Conservation (phyloP, 1,140 invertebrate genomes). For the Melipona quadrifasciata region DNA sequence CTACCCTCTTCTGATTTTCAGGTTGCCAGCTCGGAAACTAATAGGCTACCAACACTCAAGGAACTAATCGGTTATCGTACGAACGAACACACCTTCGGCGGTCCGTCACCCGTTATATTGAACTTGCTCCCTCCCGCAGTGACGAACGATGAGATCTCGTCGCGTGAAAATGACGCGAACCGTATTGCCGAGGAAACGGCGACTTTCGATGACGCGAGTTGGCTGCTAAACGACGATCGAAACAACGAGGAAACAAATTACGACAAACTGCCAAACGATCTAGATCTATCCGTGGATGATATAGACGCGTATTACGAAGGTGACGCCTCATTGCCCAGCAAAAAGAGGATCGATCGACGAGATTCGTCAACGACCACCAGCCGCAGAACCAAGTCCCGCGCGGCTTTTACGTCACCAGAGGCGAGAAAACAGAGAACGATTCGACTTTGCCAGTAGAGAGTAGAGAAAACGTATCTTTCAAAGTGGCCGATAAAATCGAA, state of each 20-base stretch:
- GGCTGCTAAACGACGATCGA: neutral
- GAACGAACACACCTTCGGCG: constrained; percentile 13
- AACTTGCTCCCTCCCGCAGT: constrained; percentile 30
- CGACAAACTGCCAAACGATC: neutral
- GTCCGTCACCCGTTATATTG: constrained; percentile 44
- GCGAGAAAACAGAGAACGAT: neutral
- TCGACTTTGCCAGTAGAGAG: neutral
- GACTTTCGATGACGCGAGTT: no score
- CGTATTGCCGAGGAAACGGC: neutral
- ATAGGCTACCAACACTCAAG: constrained; percentile 74
- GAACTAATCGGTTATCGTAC: constrained; percentile 67
- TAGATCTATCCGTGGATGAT: neutral
- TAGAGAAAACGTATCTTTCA: neutral
- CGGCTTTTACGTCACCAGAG: constrained; percentile 73
- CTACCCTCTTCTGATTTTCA: constrained; percentile 78
- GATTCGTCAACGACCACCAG: constrained; percentile 9
- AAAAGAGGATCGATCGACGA: constrained; percentile 27
- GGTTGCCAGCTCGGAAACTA: constrained; percentile 70
- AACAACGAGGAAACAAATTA: neutral
- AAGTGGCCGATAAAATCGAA: neutral
- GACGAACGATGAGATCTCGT: neutral
- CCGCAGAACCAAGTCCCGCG: constrained; percentile 4
- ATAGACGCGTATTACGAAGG: constrained; percentile 25
- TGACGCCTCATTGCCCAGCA: constrained; percentile 19
- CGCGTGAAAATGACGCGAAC: neutral